These are phyloP conservation scores for Rhysida immarginata DNA, from an alignment of 1,140 invertebrate species.

Conservation along the genomic window DNA sequence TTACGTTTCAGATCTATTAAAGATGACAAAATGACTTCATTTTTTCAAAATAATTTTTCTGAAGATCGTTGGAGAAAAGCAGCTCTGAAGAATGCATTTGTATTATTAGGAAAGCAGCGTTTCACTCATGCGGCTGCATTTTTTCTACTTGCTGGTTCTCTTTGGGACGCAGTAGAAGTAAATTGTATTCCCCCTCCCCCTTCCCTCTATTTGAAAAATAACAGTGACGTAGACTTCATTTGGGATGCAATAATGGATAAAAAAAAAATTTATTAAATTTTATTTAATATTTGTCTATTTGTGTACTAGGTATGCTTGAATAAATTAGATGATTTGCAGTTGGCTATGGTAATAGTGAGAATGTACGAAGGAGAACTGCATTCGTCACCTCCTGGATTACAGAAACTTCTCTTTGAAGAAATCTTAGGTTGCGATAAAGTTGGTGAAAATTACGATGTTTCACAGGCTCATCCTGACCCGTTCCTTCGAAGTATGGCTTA, in stretches of 20 bases:
- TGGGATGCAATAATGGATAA: neutral
- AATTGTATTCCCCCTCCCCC: neutral
- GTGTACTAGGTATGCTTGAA: constrained; percentile 57
- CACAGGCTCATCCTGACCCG: constrained; percentile 74
- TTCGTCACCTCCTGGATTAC: constrained; percentile 51
- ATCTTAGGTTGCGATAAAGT: constrained; percentile 30
- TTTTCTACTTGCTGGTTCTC: constrained; percentile 80
- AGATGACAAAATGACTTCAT: constrained; percentile 83
- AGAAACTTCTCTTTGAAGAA: constrained; percentile 52
- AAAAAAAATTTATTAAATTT: neutral
- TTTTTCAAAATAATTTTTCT: constrained; percentile 88
- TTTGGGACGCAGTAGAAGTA: constrained; percentile 90
- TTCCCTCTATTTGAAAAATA: neutral
- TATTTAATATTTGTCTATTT: constrained; percentile 8
- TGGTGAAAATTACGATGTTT: constrained; percentile 44
- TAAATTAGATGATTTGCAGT: constrained; percentile 86
- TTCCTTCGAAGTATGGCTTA: constrained; percentile 94
- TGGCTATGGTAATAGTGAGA: constrained; percentile 84
- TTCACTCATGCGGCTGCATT: constrained; percentile 89
- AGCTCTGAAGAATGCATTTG: constrained; percentile 94
- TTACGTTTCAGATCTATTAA: constrained; percentile 41
- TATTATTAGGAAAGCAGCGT: constrained; percentile 82
- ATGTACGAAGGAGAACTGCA: constrained; percentile 73
- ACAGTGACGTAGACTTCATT: neutral
- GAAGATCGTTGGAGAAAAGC: constrained; percentile 91